Evolutionary conservation across 2,113 vertebrate species (phyloP), one percentile per base, ranked within the genome.

Genomic region (Corythaeola cristata): DNA sequence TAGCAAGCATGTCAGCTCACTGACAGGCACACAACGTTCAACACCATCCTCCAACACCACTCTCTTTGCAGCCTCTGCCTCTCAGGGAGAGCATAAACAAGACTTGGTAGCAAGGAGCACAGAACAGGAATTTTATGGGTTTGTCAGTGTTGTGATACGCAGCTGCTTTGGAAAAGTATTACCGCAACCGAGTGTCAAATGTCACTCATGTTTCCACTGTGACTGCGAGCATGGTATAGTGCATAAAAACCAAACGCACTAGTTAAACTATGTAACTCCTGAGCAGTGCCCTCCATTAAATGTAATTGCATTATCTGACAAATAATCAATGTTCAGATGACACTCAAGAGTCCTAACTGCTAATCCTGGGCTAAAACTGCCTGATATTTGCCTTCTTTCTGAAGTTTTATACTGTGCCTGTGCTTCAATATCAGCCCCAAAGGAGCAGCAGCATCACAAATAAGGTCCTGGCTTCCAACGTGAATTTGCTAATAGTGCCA

Each of bases 221-320:
- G 86, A 73, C 93, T 66, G 89, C 0, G 19, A 94, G 60, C 89
- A 64, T 8, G 80, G 91, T 50, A 47, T 22, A 95, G 94, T 91
- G 96, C 96, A 96, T 95, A 96, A 97, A 97, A 95, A 35, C 35
- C 7, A 22, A 97, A 75, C 27, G 59, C 73, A 94, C 96, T 88
- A 91, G 83, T 96, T 96, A 97, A 96, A 96, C 93, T 81, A 62
- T 84, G 93, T 24, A 97, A 96, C 96, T 97, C 94, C 94, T 76
- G 80, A 97, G 95, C 95, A 90, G 71, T 93, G 95, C 93, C 97
- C 94, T 97, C 97, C 96, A 98, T 98, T 98, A 98, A 97, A 96
- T 41, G 74, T 97, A 97, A 98, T 97, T 97, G 96, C 97, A 97
- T 97, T 97, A 97, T 96, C 93, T 97, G 96, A 98, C 97, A 97